A percentile compares a stretch with the other conserved stretches of the same genome.
Conservation (phyloP, 2,797 vertebrate species). For the Notamacropus eugenii region DNA sequence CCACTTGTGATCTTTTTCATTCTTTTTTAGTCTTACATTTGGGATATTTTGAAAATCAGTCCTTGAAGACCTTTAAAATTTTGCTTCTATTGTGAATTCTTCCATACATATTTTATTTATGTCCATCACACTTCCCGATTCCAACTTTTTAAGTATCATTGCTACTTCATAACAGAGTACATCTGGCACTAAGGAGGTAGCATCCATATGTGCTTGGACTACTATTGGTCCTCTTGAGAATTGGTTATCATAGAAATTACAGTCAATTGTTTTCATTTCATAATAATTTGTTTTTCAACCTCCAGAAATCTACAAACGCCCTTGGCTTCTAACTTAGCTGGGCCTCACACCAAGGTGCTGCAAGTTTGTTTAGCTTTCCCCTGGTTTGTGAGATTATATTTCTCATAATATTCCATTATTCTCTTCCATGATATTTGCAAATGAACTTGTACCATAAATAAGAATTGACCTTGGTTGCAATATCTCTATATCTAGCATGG, state of each 20-base stretch:
- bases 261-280: not conserved
- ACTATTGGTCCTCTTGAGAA: not conserved
- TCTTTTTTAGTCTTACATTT: not conserved
- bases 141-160: not conserved
- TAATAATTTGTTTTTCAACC: not conserved
- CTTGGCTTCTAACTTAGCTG: not conserved
- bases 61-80: not conserved
- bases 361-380: not conserved
- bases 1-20: not conserved
- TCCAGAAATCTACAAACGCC: not conserved
- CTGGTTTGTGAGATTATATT: not conserved
- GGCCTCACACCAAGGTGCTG: not conserved
- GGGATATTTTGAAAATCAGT: not conserved
- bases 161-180: not conserved
- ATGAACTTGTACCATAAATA: not conserved
- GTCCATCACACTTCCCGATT: not conserved
- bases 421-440: not conserved
- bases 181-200: not conserved
- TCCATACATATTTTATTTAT: not conserved
- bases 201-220: not conserved
- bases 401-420: not conserved
- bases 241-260: not conserved
- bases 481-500: not conserved
- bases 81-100: not conserved
- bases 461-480: not conserved